Evolutionary conservation across 2,797 vertebrate genomes (phyloP).

Genomic region (Garrulus glandarius): DNA sequence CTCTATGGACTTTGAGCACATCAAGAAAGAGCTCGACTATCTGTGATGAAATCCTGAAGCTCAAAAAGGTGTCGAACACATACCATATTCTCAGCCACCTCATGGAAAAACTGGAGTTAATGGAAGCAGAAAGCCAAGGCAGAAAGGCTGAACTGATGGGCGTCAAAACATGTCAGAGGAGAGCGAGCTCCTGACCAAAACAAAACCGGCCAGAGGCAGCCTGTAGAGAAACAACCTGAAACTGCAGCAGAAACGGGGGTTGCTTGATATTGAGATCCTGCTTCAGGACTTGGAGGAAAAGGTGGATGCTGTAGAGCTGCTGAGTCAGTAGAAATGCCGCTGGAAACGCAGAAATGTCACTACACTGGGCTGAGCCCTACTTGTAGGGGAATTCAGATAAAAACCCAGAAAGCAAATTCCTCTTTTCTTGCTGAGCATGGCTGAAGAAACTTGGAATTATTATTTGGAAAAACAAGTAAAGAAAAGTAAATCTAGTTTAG

Average conservation of each 20-base stretch:
- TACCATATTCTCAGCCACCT: constrained; percentile 76
- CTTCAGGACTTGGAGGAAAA: constrained; percentile 81
- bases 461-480: not conserved
- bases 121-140: constrained; percentile 67
- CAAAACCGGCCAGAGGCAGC: constrained; percentile 66
- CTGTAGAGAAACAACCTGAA: constrained; percentile 69
- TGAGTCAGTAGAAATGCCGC: constrained; percentile 20
- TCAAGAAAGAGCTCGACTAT: constrained; percentile 75
- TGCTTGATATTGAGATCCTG: constrained; percentile 76
- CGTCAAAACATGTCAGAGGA: constrained; percentile 65
- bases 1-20: constrained; percentile 73
- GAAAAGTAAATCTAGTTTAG: not conserved
- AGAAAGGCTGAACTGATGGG: constrained; percentile 63
- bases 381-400: constrained; percentile 60
- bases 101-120: constrained; percentile 79
- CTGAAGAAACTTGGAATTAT: not conserved
- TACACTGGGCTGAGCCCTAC: constrained; percentile 52
- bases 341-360: constrained; percentile 72
- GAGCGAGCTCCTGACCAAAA: constrained; percentile 68
- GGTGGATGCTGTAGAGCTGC: constrained; percentile 31
- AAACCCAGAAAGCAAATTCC: constrained; percentile 53
- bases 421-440: not conserved
- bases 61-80: constrained; percentile 57
- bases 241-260: constrained; percentile 71
- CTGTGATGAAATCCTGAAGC: constrained; percentile 67